Evolutionary conservation across 2,113 vertebrate genomes (phyloP).

Genomic region (Camelus dromedarius): DNA sequence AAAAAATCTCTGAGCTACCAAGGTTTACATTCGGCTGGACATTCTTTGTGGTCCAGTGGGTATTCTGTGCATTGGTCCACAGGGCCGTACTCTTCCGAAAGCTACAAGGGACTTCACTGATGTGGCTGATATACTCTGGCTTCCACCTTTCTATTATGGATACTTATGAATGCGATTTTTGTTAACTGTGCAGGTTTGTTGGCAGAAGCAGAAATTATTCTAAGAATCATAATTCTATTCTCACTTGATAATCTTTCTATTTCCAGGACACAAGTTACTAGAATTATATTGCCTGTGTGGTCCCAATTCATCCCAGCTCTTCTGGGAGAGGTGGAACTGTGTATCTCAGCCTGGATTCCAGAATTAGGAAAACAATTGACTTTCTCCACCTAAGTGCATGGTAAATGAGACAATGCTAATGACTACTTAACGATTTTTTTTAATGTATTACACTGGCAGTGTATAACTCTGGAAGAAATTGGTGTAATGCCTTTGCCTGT

Average conservation of each 20-base stretch:
- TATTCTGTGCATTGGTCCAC: background rate
- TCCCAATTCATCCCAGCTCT: background rate
- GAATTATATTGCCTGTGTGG: background rate
- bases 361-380: constrained; percentile 47
- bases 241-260: constrained; percentile 24
- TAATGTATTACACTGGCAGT: constrained; percentile 17
- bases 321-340: background rate
- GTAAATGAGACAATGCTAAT: constrained; percentile 66
- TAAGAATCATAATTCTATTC: background rate
- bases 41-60: background rate
- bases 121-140: background rate
- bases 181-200: background rate
- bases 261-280: background rate
- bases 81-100: background rate
- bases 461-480: constrained; percentile 54
- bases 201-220: constrained; percentile 11
- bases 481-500: background rate
- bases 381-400: constrained; percentile 52
- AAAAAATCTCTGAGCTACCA: background rate
- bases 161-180: background rate
- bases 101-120: background rate
- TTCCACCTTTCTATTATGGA: background rate
- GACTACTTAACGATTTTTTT: constrained; percentile 62
- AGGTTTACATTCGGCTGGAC: background rate
- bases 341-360: constrained; percentile 7